These are phyloP conservation scores for Meganola albula DNA, from an alignment of 2,888 invertebrate species.

Conservation along the genomic window DNA sequence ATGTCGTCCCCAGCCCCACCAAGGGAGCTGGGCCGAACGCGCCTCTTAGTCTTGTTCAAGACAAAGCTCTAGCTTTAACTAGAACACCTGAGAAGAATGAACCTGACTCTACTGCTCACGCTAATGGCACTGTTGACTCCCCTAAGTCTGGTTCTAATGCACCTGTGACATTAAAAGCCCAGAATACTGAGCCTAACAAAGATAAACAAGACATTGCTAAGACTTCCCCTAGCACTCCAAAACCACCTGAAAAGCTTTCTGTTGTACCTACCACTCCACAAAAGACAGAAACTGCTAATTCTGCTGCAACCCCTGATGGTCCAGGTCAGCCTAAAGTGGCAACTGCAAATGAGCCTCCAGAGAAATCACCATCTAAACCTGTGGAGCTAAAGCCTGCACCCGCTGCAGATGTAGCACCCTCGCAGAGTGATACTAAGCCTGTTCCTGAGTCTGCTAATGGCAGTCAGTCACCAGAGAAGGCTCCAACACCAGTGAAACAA, in stretches of 20 bases:
- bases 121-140: slow-evolving; percentile 67
- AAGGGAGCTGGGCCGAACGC: slow-evolving; percentile 54
- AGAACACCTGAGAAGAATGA: slow-evolving; percentile 69
- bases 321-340: slow-evolving; percentile 56
- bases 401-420: slow-evolving; percentile 60
- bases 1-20: slow-evolving; percentile 51
- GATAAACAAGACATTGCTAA: slow-evolving; percentile 67
- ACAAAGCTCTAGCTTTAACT: slow-evolving; percentile 65
- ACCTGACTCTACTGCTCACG: slow-evolving; percentile 57
- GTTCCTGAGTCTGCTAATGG: slow-evolving; percentile 61
- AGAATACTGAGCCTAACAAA: slow-evolving; percentile 59
- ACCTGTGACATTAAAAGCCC: slow-evolving; percentile 51
- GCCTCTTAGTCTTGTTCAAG: slow-evolving; percentile 67
- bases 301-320: slow-evolving; percentile 41
- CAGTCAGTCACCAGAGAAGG: slow-evolving; percentile 49
- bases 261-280: slow-evolving; percentile 52
- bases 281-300: slow-evolving; percentile 46
- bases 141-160: slow-evolving; percentile 55
- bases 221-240: slow-evolving; percentile 66
- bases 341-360: slow-evolving; percentile 56
- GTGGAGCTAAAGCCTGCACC: slow-evolving; percentile 56
- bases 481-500: slow-evolving; percentile 38
- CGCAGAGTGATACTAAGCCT: slow-evolving; percentile 60
- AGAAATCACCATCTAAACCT: slow-evolving; percentile 61
- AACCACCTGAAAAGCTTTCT: slow-evolving; percentile 60